Evolutionary conservation across 1,140 invertebrate genomes (phyloP).

Genomic region (Pogonognathellus flavescens): DNA sequence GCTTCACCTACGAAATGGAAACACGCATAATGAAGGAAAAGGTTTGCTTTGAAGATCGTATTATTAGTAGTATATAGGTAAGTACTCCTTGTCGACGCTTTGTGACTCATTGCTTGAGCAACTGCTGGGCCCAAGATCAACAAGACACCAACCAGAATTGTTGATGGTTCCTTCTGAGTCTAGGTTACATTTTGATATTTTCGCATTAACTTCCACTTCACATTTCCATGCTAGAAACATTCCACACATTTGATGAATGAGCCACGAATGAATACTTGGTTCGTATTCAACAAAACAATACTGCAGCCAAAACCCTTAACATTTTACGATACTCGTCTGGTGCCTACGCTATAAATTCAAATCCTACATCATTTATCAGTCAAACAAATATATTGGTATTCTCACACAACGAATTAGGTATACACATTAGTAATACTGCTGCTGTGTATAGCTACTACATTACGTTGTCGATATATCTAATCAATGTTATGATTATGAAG

Average conservation of each 20-base stretch:
- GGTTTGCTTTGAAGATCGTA: background rate
- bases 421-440: no score
- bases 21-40: background rate
- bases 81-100: background rate
- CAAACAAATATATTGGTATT: no score
- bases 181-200: background rate
- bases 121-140: slow-evolving; percentile 29
- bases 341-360: no score
- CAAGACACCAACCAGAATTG: background rate
- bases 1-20: background rate
- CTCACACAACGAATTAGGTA: no score
- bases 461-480: no score
- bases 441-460: no score
- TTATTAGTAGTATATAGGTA: background rate
- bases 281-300: background rate
- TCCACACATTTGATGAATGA: slow-evolving; percentile 39
- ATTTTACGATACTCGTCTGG: no score
- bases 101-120: slow-evolving; percentile 26
- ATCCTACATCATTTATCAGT: no score
- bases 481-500: no score
- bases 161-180: background rate
- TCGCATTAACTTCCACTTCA: slow-evolving; percentile 7
- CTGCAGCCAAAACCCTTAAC: no score
- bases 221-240: background rate
- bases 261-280: slow-evolving; percentile 39